These are phyloP conservation scores for Phalera bucephala DNA, from an alignment of 2,888 invertebrate species.

Conservation along the genomic window DNA sequence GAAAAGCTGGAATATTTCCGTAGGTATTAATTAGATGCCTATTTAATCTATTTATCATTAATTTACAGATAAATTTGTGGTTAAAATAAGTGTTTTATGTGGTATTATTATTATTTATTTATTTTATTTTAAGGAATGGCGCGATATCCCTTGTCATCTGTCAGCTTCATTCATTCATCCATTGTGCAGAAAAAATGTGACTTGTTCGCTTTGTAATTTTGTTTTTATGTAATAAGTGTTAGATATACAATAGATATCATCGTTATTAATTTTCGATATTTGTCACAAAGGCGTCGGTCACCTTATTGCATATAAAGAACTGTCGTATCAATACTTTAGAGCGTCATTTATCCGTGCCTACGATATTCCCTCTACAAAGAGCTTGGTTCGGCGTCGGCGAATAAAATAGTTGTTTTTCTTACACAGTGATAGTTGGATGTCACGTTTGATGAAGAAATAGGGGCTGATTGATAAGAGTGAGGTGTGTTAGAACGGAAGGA, in stretches of 20 bases:
- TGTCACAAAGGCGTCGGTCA: slow-evolving; percentile 41
- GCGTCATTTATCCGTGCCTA: slow-evolving; percentile 42
- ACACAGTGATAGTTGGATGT: slow-evolving; percentile 50
- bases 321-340: slow-evolving; percentile 15
- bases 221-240: slow-evolving; percentile 66
- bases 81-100: slow-evolving; percentile 16
- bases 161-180: slow-evolving; percentile 79
- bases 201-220: slow-evolving; percentile 70
- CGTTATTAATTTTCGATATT: slow-evolving; percentile 47
- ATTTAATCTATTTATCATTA: slow-evolving; percentile 1
- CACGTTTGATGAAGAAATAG: slow-evolving; percentile 41
- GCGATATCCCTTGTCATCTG: slow-evolving; percentile 78
- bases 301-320: slow-evolving; percentile 37
- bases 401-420: slow-evolving; percentile 55
- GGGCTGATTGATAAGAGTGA: slow-evolving; percentile 37
- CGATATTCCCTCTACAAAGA: slow-evolving; percentile 68
- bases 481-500: slow-evolving; percentile 48
- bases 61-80: slow-evolving; percentile 2
- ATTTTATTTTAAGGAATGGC: slow-evolving; percentile 59
- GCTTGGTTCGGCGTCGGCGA: slow-evolving; percentile 68
- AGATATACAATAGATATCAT: slow-evolving; percentile 54
- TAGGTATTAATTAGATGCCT: slow-evolving; percentile 29
- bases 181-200: slow-evolving; percentile 81
- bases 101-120: slow-evolving; percentile 24
- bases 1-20: slow-evolving; percentile 46